phyloP scores from a whole-genome alignment of 2,888 invertebrate genomes.

The Danaus chrysippus region DNA sequence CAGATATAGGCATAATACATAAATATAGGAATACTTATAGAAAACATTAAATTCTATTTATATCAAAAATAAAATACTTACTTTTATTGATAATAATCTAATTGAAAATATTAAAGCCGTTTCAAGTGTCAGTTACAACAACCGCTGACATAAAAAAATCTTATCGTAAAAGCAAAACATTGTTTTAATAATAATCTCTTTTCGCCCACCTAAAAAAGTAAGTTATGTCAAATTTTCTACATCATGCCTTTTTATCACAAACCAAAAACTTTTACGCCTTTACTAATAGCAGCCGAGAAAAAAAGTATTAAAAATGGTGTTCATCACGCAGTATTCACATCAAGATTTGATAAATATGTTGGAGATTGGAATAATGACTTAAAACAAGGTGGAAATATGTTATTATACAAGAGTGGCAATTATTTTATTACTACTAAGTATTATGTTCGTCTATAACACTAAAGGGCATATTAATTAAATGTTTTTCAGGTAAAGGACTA shows the following conservation, averaged over 20 bases:
- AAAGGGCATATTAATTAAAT: background rate
- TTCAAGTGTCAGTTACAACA: too few species aligned
- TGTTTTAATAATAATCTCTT: background rate
- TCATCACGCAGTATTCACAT: constrained; percentile 77
- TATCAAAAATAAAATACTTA: too few species aligned
- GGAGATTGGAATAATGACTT: constrained; percentile 81
- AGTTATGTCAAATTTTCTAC: background rate
- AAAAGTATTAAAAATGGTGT: constrained; percentile 76
- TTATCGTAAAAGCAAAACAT: background rate
- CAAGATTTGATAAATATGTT: constrained; percentile 72
- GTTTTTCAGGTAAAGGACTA: constrained; percentile 70
- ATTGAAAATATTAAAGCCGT: too few species aligned
- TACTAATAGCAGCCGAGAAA: constrained; percentile 58
- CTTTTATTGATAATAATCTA: too few species aligned
- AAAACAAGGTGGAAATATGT: constrained; percentile 55
- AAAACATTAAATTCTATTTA: too few species aligned
- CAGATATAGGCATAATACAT: too few species aligned
- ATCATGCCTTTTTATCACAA: constrained; percentile 66
- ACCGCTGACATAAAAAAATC: too few species aligned
- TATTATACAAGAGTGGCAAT: background rate
- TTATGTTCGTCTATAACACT: background rate
- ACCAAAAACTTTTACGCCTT: constrained; percentile 60
- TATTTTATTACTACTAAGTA: too few species aligned
- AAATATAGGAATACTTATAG: too few species aligned
- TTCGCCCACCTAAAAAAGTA: background rate